Evolutionary conservation across 1,140 invertebrate genomes (phyloP).

Genomic region (Zaprionus nigranus): DNA sequence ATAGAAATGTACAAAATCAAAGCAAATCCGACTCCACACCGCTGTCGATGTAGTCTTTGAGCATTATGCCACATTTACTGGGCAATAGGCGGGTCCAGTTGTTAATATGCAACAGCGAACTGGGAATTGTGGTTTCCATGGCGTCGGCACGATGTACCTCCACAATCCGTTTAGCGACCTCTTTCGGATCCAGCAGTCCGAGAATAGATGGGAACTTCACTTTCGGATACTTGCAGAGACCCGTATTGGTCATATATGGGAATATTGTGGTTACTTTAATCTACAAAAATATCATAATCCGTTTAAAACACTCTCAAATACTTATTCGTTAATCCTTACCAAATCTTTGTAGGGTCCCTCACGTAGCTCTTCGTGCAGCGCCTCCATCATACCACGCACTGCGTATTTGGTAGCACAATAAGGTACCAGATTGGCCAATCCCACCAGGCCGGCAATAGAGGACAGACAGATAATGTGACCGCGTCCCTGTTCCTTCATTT

Average conservation of each 20-base stretch:
- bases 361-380: slow-evolving; percentile 88
- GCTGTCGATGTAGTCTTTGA: slow-evolving; percentile 86
- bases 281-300: slow-evolving; percentile 61
- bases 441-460: slow-evolving; percentile 91
- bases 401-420: slow-evolving; percentile 93
- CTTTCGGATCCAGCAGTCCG: slow-evolving; percentile 87
- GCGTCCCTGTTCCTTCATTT: slow-evolving; percentile 89
- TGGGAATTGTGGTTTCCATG: slow-evolving; percentile 86
- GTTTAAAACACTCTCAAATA: not conserved
- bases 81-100: slow-evolving; percentile 84
- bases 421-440: slow-evolving; percentile 90
- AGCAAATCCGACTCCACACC: slow-evolving; percentile 85
- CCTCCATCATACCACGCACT: slow-evolving; percentile 91
- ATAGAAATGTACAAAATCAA: slow-evolving; percentile 23
- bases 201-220: slow-evolving; percentile 90
- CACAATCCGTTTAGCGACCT: slow-evolving; percentile 88
- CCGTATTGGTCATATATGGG: slow-evolving; percentile 93
- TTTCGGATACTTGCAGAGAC: slow-evolving; percentile 91
- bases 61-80: slow-evolving; percentile 71
- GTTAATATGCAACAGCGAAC: slow-evolving; percentile 82
- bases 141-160: slow-evolving; percentile 87
- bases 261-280: slow-evolving; percentile 93
- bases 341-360: slow-evolving; percentile 80
- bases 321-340: slow-evolving; percentile 22
- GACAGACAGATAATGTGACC: slow-evolving; percentile 93